phyloP scores from a whole-genome alignment of 2,888 invertebrate genomes.

The Epistrophella euchroma region DNA sequence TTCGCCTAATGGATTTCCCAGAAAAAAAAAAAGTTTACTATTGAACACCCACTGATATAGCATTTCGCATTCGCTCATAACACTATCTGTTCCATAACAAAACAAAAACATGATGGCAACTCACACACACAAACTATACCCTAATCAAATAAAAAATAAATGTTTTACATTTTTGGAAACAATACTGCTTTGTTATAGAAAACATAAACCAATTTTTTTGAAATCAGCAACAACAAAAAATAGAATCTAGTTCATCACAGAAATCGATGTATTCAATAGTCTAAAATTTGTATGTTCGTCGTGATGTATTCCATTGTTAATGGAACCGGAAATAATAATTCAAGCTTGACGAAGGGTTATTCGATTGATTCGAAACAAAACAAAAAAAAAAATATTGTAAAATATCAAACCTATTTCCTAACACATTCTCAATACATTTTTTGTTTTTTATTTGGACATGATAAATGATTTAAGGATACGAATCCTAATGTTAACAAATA shows the following conservation, averaged over 20 bases:
- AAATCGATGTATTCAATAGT: neutral
- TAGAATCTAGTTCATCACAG: neutral
- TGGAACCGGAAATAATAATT: conserved; percentile 1
- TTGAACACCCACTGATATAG: neutral
- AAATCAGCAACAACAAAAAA: neutral
- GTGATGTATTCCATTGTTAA: neutral
- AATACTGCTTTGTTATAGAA: neutral
- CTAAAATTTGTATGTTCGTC: neutral
- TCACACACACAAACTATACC: neutral
- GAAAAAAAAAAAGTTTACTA: neutral
- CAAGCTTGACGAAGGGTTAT: neutral
- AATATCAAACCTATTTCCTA: neutral
- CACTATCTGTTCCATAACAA: neutral
- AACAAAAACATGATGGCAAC: neutral
- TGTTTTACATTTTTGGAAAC: neutral
- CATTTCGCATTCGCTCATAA: neutral
- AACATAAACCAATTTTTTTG: neutral
- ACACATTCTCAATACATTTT: neutral
- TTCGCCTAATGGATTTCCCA: neutral
- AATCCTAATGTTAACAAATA: neutral
- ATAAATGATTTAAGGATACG: neutral
- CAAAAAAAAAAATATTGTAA: neutral
- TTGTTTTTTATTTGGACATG: neutral
- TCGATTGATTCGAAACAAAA: neutral
- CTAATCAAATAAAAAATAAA: neutral